These are phyloP conservation scores for Zaprionus camerounensis DNA, from an alignment of 1,140 invertebrate species.

Conservation along the genomic window DNA sequence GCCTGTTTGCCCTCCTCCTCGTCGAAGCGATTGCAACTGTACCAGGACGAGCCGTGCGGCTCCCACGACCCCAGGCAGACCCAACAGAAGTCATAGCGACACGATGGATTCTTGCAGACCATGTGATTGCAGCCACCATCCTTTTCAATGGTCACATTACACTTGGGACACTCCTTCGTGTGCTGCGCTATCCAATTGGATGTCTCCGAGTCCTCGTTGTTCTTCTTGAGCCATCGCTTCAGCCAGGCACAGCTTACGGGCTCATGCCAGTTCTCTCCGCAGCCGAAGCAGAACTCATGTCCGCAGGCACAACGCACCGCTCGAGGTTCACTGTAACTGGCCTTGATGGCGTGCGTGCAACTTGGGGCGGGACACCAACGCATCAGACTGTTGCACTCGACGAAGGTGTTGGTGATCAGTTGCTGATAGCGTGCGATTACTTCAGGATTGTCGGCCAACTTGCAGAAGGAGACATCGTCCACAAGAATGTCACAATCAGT, in stretches of 20 bases:
- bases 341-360: constrained; percentile 98
- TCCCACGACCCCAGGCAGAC: constrained; percentile 99
- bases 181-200: constrained; percentile 99
- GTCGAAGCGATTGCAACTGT: constrained; percentile 99
- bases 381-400: constrained; percentile 97
- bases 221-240: constrained; percentile 99
- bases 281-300: constrained; percentile 97
- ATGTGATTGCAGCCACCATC: constrained; percentile 99
- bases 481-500: constrained; percentile 96
- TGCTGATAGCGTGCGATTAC: constrained; percentile 98
- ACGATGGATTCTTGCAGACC: constrained; percentile 99
- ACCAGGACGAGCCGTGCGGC: constrained; percentile 99
- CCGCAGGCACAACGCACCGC: constrained; percentile 96
- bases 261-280: constrained; percentile 99
- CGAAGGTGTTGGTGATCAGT: constrained; percentile 99
- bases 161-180: constrained; percentile 99
- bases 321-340: constrained; percentile 94
- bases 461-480: constrained; percentile 98
- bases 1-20: constrained; percentile 98
- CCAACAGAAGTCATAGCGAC: constrained; percentile 99
- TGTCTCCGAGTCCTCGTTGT: constrained; percentile 99
- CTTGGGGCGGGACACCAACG: constrained; percentile 99
- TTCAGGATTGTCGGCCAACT: constrained; percentile 94
- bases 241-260: constrained; percentile 97
- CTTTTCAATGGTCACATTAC: constrained; percentile 99